Base-by-base conservation (phyloP, 2,113 vertebrate species). In the Odocoileus hemionus region DNA sequence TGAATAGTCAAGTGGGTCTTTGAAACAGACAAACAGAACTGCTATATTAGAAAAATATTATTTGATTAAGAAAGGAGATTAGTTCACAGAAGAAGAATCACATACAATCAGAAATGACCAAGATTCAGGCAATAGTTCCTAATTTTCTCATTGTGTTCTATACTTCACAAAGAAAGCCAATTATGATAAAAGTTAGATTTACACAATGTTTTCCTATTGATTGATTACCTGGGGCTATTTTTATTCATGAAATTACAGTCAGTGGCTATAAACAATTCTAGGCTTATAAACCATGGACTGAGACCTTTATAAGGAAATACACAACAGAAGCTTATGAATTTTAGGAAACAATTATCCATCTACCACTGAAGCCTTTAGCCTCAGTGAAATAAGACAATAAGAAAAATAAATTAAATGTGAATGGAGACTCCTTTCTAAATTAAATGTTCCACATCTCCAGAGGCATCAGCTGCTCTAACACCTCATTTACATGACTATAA, bases 341-440 rank as follows among this genome's bases (percentile, higher is more conserved):
- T 96, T 93, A 67, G 58, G 60, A 94, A 84, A 95, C 36, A 96
- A 86, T 70, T 88, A 91, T 57, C 52, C 60, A 28, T 2, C 84
- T 97, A 91, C 89, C 43, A 95, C 1, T 57, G 67, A 96, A 94
- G 47, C 79, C 61, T 97, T 97, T 96, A 96, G 97, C 96, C 96
- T 94, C 61, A 79, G 64, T 96, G 55, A 96, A 97, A 95, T 94
- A 95, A 93, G 43, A 95, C 70, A 95, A 93, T 86, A 78, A 97
- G 54, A 84, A 90, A 86, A 92, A 93, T 25, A 96, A 97, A 97
- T 94, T 95, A 96, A 92, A 96, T 93, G 84, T 91, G 54, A 90
- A 94, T 84, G 50, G 50, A 87, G 17, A 86, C 43, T 93, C 28
- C 1, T 92, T 97, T 97, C 50, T 95, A 96, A 97, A 96, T 94